A percentile compares a stretch with the other conserved stretches of the same genome.
These are phyloP conservation scores for Meda fulgida DNA, from an alignment of 2,797 vertebrate genomes.

Conservation along the genomic window DNA sequence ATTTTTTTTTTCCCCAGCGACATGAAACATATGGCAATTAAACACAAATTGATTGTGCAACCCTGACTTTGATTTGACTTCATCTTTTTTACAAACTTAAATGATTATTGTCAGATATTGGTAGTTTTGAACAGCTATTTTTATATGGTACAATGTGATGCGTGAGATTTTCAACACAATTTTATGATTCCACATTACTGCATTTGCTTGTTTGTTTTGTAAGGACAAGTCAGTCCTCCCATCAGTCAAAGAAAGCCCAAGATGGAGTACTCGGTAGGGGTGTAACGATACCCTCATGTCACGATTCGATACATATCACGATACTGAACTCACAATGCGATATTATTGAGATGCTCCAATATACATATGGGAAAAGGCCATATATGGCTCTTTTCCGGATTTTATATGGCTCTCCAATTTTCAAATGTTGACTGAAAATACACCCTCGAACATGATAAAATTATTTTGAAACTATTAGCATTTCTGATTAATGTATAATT, in stretches of 20 bases:
- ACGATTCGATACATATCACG: too few species aligned
- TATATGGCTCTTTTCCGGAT: too few species aligned
- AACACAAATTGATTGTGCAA: conserved; percentile 1
- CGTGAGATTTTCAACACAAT: conserved; percentile 6
- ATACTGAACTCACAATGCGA: too few species aligned
- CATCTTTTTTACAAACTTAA: not conserved
- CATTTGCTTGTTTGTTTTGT: conserved; percentile 22
- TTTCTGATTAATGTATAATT: too few species aligned
- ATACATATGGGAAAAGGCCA: too few species aligned
- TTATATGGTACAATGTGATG: not conserved
- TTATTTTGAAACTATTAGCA: too few species aligned
- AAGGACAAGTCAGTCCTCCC: conserved; percentile 6
- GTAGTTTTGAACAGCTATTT: not conserved
- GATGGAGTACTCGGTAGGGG: conserved; percentile 7
- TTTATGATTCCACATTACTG: not conserved
- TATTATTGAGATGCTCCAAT: too few species aligned
- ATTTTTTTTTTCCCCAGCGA: not conserved
- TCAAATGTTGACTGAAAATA: too few species aligned
- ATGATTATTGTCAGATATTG: not conserved
- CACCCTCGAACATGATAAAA: too few species aligned
- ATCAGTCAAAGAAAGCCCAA: conserved; percentile 20
- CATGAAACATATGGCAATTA: conserved; percentile 2
- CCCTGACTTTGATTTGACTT: not conserved
- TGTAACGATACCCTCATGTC: too few species aligned
- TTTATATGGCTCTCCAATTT: too few species aligned